phyloP scores from a whole-genome alignment of 2,888 invertebrate genomes.

The Drosophila vallismaia region DNA sequence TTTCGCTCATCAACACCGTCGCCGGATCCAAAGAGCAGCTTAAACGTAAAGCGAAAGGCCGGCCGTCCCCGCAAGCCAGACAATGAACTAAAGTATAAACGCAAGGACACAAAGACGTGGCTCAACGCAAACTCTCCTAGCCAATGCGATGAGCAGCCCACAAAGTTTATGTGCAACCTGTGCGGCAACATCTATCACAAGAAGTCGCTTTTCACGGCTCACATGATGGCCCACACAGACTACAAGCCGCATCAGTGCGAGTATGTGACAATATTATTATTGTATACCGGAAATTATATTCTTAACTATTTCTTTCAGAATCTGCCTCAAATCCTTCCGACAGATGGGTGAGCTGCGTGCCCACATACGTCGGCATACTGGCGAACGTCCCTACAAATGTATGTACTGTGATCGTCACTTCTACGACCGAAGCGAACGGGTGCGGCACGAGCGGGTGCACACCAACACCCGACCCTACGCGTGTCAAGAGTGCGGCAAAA shows the following conservation, averaged over 20 bases:
- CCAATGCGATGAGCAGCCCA: slow-evolving; percentile 30
- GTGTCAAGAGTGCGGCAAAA: slow-evolving; percentile 79
- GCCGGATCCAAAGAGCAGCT: slow-evolving; percentile 32
- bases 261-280: slow-evolving; percentile 56
- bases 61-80: slow-evolving; percentile 68
- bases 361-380: slow-evolving; percentile 83
- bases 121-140: background rate
- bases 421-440: slow-evolving; percentile 69
- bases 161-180: slow-evolving; percentile 73
- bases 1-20: slow-evolving; percentile 58
- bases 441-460: slow-evolving; percentile 74
- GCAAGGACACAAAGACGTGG: slow-evolving; percentile 26
- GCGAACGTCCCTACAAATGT: slow-evolving; percentile 82
- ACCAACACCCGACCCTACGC: slow-evolving; percentile 81
- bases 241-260: slow-evolving; percentile 82
- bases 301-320: slow-evolving; percentile 50
- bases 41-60: slow-evolving; percentile 37
- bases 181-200: slow-evolving; percentile 80
- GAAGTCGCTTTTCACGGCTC: slow-evolving; percentile 74
- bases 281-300: background rate
- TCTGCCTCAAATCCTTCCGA: slow-evolving; percentile 80
- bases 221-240: slow-evolving; percentile 79
- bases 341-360: slow-evolving; percentile 82
- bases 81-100: slow-evolving; percentile 57
- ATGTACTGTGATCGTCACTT: slow-evolving; percentile 75